phyloP scores from a whole-genome alignment of 2,888 invertebrate genomes.

The Suillia variegata region DNA sequence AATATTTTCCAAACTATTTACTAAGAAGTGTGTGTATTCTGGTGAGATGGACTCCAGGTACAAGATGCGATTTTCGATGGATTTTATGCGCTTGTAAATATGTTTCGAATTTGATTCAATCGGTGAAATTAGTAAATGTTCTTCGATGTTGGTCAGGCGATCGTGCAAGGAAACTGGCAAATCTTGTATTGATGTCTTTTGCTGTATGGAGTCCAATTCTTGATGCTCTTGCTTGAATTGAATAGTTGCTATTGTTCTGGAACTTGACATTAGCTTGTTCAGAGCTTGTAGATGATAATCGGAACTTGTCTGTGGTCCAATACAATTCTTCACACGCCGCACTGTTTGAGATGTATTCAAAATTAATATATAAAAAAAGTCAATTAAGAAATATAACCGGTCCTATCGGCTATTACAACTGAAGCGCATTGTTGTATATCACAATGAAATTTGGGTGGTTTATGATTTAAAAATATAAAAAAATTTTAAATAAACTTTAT shows the following conservation, averaged over 20 bases:
- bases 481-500: too few relatives aligned
- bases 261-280: slow-evolving; percentile 61
- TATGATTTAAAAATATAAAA: too few relatives aligned
- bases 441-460: too few relatives aligned
- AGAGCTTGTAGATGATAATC: slow-evolving; percentile 60
- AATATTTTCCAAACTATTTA: too few relatives aligned
- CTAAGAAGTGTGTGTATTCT: slow-evolving; percentile 77
- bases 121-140: slow-evolving; percentile 62
- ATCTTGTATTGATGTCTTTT: slow-evolving; percentile 7
- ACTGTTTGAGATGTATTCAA: slow-evolving; percentile 62
- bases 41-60: slow-evolving; percentile 78
- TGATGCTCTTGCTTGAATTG: slow-evolving; percentile 12
- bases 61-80: slow-evolving; percentile 67
- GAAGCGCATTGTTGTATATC: too few relatives aligned
- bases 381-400: too few relatives aligned
- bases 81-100: slow-evolving; percentile 30
- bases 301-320: slow-evolving; percentile 69
- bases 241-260: not conserved
- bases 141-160: slow-evolving; percentile 70
- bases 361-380: not conserved
- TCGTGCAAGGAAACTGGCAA: slow-evolving; percentile 67
- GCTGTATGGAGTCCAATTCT: not conserved
- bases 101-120: slow-evolving; percentile 59
- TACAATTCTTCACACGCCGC: slow-evolving; percentile 71
- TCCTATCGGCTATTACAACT: too few relatives aligned